Conservation (phyloP, 2,888 invertebrate species). For the Isoperla grammatica region DNA sequence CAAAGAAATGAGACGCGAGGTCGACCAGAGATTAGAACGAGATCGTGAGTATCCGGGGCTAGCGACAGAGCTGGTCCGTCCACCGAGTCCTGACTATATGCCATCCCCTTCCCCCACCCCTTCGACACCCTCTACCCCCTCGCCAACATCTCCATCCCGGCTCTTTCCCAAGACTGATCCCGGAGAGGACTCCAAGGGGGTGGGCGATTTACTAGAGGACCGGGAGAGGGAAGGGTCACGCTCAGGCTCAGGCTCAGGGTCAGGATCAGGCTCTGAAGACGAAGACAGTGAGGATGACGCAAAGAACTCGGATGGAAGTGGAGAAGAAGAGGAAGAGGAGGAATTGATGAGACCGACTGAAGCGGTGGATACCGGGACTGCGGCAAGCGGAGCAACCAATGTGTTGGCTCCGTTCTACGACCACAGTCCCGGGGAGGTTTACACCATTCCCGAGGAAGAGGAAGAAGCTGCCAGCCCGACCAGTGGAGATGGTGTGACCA, state of each 20-base stretch:
- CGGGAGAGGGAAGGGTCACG: constrained; percentile 8
- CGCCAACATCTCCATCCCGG: constrained; percentile 17
- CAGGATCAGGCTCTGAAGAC: constrained; percentile 5
- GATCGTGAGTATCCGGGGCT: constrained; percentile 30
- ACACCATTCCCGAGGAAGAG: constrained; percentile 48
- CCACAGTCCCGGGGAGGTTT: constrained; percentile 46
- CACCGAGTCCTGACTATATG: constrained; percentile 16
- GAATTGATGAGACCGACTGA: neutral
- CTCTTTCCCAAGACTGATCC: constrained; percentile 4
- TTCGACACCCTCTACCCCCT: constrained; percentile 17
- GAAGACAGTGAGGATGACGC: constrained; percentile 19
- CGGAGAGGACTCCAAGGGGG: constrained; percentile 9
- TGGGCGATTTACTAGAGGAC: constrained; percentile 1
- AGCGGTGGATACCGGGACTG: neutral
- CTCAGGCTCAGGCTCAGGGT: neutral
- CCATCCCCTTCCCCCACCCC: constrained; percentile 19
- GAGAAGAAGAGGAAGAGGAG: constrained; percentile 21
- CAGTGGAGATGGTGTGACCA: constrained; percentile 44
- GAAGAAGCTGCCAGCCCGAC: constrained; percentile 46
- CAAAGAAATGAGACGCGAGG: constrained; percentile 27
- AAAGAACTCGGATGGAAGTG: constrained; percentile 21
- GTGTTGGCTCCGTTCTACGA: constrained; percentile 38
- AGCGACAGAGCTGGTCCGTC: constrained; percentile 18
- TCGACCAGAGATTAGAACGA: constrained; percentile 26
- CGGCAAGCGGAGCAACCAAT: neutral